These are phyloP conservation scores for Nansenia antarctica DNA, from an alignment of 2,113 vertebrate genomes.

Conservation along the genomic window DNA sequence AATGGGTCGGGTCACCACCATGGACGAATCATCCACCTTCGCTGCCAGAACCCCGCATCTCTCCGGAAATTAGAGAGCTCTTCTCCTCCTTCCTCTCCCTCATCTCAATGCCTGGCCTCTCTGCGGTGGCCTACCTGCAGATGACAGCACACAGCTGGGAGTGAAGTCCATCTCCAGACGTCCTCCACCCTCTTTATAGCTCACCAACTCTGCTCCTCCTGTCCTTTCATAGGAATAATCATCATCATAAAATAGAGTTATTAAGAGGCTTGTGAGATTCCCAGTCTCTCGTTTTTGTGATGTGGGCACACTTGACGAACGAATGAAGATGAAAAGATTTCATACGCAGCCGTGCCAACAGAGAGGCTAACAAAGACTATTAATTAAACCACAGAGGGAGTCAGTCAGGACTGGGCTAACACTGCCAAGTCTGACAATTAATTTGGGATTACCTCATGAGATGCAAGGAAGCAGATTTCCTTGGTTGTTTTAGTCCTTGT, in stretches of 20 bases:
- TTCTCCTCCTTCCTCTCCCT: not conserved
- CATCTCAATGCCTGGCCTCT: not conserved
- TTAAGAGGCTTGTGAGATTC: not conserved
- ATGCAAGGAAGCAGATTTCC: not conserved
- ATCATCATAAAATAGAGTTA: not conserved
- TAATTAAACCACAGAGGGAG: constrained; percentile 24
- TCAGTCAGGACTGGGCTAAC: constrained; percentile 10
- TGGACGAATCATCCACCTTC: not conserved
- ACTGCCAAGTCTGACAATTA: constrained; percentile 43
- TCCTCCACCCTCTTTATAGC: not conserved
- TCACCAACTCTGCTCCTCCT: not conserved
- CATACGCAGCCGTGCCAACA: not conserved
- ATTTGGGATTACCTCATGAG: constrained; percentile 40
- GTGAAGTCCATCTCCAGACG: constrained; percentile 11
- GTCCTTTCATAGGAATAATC: not conserved
- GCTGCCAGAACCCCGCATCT: not conserved
- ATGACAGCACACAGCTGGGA: constrained; percentile 50
- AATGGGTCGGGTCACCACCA: not conserved
- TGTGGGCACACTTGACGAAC: not conserved
- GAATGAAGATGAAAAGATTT: not conserved
- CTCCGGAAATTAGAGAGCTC: not conserved
- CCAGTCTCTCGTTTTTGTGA: not conserved
- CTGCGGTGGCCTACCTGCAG: constrained; percentile 17
- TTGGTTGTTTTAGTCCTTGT: not conserved
- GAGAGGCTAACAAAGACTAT: constrained; percentile 18